A percentile compares a stretch with the other conserved stretches of the same genome.
These are phyloP conservation scores for Mellilla xanthometata DNA, from an alignment of 2,888 invertebrate genomes.

Conservation along the genomic window DNA sequence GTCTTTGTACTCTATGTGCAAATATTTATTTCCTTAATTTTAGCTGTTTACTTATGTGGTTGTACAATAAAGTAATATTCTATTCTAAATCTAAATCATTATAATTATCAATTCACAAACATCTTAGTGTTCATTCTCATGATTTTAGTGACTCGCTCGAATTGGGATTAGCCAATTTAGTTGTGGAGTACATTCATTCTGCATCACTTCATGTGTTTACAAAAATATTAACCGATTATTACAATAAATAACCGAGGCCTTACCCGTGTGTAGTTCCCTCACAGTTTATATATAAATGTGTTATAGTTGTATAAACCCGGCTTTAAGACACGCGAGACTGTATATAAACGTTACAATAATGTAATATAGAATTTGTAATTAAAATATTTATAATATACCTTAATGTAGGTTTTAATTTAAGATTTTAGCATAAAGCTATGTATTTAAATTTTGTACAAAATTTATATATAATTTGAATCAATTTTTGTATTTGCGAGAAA, in stretches of 20 bases:
- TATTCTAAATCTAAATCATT: too few relatives aligned
- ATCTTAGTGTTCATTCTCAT: not conserved
- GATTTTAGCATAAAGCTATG: conserved; percentile 40
- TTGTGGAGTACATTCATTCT: conserved; percentile 43
- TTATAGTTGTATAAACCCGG: conserved; percentile 63
- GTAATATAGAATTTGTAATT: conserved; percentile 67
- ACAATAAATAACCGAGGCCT: conserved; percentile 37
- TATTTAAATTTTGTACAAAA: conserved; percentile 61
- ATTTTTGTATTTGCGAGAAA: conserved; percentile 34
- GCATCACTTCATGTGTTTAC: conserved; percentile 20
- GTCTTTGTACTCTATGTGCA: too few relatives aligned
- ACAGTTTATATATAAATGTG: conserved; percentile 52
- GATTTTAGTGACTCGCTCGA: conserved; percentile 45
- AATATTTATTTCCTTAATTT: too few relatives aligned
- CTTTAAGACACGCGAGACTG: conserved; percentile 78
- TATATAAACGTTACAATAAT: conserved; percentile 66
- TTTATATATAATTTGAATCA: conserved; percentile 39
- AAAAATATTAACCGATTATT: conserved; percentile 27
- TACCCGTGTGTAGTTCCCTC: conserved; percentile 40
- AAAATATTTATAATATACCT: conserved; percentile 78
- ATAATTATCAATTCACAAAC: not conserved
- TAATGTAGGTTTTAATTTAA: conserved; percentile 55
- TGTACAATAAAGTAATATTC: too few relatives aligned
- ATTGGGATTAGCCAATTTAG: conserved; percentile 63
- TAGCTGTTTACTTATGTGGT: too few relatives aligned